Conservation (phyloP, 2,888 invertebrate species). For the Drosophila meridiana region DNA sequence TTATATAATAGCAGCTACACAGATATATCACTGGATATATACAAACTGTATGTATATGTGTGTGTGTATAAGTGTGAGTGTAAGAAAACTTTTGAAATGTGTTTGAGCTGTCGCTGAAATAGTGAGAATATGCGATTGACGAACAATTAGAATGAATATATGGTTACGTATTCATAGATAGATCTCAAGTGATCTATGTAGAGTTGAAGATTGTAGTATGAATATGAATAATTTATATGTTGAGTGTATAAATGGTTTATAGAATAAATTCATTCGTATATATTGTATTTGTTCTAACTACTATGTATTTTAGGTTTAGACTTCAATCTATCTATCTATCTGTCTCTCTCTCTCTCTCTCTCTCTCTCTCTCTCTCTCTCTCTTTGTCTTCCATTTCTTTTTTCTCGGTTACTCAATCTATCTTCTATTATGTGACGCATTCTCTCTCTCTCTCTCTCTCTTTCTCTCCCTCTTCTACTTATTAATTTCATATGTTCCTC, state of each 20-base stretch:
- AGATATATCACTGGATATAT: not conserved
- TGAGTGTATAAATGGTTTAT: not conserved
- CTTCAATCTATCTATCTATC: not conserved
- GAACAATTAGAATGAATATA: not conserved
- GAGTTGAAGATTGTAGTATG: too few relatives aligned
- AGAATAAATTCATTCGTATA: too few relatives aligned
- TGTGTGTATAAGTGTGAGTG: not conserved
- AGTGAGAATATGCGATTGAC: not conserved
- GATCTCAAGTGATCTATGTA: not conserved
- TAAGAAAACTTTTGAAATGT: too few relatives aligned
- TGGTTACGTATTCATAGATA: not conserved
- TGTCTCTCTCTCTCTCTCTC: not conserved
- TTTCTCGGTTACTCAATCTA: too few relatives aligned
- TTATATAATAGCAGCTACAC: slow-evolving; percentile 7
- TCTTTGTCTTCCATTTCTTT: not conserved
- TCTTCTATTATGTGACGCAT: too few relatives aligned
- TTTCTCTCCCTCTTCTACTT: not conserved
- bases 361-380: not conserved
- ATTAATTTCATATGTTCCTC: too few relatives aligned
- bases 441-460: not conserved
- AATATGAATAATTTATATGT: too few relatives aligned
- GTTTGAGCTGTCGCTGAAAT: not conserved
- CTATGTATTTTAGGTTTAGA: too few relatives aligned
- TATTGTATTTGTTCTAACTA: too few relatives aligned
- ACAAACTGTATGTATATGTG: not conserved